Evolutionary conservation across 2,113 vertebrate species (phyloP).

Genomic region (Grammomys surdaster): DNA sequence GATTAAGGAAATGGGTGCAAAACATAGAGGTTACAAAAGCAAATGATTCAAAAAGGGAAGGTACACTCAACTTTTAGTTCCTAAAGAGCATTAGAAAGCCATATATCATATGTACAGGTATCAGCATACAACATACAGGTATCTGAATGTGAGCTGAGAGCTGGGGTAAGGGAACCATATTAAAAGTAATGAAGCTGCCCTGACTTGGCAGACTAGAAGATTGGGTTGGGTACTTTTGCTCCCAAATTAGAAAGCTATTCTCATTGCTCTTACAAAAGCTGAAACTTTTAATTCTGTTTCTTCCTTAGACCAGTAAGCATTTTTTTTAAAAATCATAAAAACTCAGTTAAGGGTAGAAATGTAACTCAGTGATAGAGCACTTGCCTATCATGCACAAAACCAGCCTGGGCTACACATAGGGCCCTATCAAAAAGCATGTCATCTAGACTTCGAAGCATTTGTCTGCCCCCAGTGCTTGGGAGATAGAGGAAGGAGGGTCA

Average conservation of each 20-base stretch:
- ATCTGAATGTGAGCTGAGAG: neutral
- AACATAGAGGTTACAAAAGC: neutral
- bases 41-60: slow-evolving; percentile 6
- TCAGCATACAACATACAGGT: slow-evolving; percentile 8
- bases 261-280: neutral
- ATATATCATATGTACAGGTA: neutral
- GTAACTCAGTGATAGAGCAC: neutral
- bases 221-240: neutral
- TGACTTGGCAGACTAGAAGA: neutral
- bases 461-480: neutral
- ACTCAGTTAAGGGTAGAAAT: neutral
- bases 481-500: neutral
- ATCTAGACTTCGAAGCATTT: neutral
- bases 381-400: neutral
- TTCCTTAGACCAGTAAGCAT: neutral
- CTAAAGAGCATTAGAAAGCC: slow-evolving; percentile 6
- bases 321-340: neutral
- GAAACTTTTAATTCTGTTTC: slow-evolving; percentile 1
- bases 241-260: neutral
- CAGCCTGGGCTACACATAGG: neutral
- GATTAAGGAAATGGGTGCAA: neutral
- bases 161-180: neutral
- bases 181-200: neutral
- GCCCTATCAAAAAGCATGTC: neutral
- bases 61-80: neutral